Percentiles rank a stretch among this genome's conserved stretches.
These are phyloP conservation scores for Glossosoma conforme DNA, from an alignment of 1,140 invertebrate species.

Conservation along the genomic window DNA sequence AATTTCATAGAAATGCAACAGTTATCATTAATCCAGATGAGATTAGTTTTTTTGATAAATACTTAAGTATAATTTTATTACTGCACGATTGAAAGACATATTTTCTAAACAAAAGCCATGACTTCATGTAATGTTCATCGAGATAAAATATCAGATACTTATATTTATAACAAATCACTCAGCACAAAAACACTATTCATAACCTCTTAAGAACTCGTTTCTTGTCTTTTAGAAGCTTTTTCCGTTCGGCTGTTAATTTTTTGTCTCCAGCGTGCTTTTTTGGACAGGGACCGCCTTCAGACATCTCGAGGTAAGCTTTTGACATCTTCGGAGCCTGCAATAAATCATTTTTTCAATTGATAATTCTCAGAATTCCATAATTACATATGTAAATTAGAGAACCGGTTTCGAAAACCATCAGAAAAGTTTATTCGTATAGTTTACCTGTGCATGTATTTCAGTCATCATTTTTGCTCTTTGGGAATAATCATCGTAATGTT, in stretches of 20 bases:
- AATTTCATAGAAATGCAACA: too few species aligned
- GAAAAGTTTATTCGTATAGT: not conserved
- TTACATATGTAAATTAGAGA: not conserved
- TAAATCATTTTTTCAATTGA: not conserved
- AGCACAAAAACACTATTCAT: constrained; percentile 60
- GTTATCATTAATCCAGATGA: too few species aligned
- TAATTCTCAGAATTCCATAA: not conserved
- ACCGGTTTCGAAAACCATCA: not conserved
- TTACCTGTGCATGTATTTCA: constrained; percentile 83
- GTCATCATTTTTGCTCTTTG: constrained; percentile 90
- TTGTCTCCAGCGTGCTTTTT: constrained; percentile 83
- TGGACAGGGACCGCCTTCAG: constrained; percentile 60
- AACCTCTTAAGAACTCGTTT: constrained; percentile 83
- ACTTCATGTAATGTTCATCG: too few species aligned
- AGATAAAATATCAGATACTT: too few species aligned
- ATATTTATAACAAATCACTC: constrained; percentile 8
- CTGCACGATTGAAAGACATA: too few species aligned
- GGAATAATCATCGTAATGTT: constrained; percentile 89
- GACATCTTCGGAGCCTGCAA: constrained; percentile 44
- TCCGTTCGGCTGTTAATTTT: constrained; percentile 72
- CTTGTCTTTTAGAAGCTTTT: constrained; percentile 75
- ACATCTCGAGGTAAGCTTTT: constrained; percentile 40
- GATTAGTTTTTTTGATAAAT: too few species aligned
- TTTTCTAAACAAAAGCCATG: too few species aligned
- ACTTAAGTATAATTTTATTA: too few species aligned